Conservation (phyloP, 2,797 vertebrate genomes). For the Denticeps clupeoides region DNA sequence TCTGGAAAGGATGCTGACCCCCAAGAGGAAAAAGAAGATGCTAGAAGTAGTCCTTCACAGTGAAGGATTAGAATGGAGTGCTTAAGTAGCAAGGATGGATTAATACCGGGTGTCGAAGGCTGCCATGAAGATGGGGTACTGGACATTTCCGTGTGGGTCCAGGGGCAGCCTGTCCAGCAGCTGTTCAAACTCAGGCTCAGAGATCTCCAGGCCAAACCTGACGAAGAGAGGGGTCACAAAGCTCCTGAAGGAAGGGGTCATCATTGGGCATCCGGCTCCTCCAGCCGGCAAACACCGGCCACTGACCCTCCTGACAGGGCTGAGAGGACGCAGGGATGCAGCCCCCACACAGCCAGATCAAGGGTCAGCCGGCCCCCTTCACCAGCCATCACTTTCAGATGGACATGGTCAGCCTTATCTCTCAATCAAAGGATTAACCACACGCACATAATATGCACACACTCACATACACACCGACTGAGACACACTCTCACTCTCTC, state of each 20-base stretch:
- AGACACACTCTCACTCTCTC: conserved; percentile 17
- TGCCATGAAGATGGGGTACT: conserved; percentile 41
- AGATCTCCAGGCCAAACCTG: conserved; percentile 69
- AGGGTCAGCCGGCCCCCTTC: conserved; percentile 86
- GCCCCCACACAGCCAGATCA: conserved; percentile 74
- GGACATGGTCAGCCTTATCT: conserved; percentile 76
- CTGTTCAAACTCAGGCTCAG: conserved; percentile 76
- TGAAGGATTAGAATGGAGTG: background rate
- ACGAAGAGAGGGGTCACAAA: conserved; percentile 39
- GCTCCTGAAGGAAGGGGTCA: conserved; percentile 34
- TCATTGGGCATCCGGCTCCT: conserved; percentile 57
- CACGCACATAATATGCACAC: background rate
- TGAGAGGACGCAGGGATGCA: conserved; percentile 58
- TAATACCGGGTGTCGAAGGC: conserved; percentile 40
- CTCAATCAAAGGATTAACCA: conserved; percentile 39
- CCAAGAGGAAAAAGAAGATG: no score
- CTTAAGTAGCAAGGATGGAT: background rate
- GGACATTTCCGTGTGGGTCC: conserved; percentile 68
- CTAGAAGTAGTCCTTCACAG: background rate
- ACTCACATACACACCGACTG: conserved; percentile 7
- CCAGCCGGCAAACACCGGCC: conserved; percentile 79
- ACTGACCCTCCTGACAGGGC: conserved; percentile 80
- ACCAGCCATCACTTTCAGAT: conserved; percentile 67
- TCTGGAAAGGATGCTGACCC: no score
- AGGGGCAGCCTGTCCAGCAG: conserved; percentile 67